Percentiles rank a stretch among this genome's conserved stretches.
Conservation (phyloP, 2,113 vertebrate species). For the Sitta europaea region DNA sequence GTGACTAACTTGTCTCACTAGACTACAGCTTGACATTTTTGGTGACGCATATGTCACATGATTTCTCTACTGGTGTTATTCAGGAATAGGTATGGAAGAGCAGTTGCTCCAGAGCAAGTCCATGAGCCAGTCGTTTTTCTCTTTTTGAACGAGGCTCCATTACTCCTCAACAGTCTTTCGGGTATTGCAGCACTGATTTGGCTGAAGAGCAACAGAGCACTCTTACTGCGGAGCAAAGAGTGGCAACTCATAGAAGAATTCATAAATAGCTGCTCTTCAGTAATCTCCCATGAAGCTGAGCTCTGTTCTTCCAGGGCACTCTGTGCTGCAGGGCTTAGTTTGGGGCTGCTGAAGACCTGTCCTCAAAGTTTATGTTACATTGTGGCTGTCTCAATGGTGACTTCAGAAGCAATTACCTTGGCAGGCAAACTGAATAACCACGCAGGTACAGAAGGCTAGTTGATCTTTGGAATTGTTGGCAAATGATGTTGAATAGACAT, state of each 20-base stretch:
- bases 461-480: not conserved
- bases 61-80: not conserved
- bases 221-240: not conserved
- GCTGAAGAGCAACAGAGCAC: not conserved
- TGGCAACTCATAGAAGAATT: not conserved
- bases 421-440: not conserved
- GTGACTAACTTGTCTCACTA: not conserved
- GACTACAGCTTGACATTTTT: not conserved
- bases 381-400: not conserved
- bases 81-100: not conserved
- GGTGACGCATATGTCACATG: not conserved
- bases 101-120: not conserved
- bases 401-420: constrained; percentile 21
- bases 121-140: not conserved
- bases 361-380: not conserved
- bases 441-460: constrained; percentile 1
- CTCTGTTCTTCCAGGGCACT: not conserved
- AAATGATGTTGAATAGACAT: not conserved
- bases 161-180: not conserved
- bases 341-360: not conserved
- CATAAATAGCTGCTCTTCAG: not conserved
- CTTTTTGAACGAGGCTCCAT: not conserved
- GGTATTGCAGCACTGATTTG: not conserved
- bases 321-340: not conserved
- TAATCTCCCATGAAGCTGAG: not conserved